Evolutionary conservation across 2,113 vertebrate genomes (phyloP).

Genomic region (Pomatorhinus ruficollis): DNA sequence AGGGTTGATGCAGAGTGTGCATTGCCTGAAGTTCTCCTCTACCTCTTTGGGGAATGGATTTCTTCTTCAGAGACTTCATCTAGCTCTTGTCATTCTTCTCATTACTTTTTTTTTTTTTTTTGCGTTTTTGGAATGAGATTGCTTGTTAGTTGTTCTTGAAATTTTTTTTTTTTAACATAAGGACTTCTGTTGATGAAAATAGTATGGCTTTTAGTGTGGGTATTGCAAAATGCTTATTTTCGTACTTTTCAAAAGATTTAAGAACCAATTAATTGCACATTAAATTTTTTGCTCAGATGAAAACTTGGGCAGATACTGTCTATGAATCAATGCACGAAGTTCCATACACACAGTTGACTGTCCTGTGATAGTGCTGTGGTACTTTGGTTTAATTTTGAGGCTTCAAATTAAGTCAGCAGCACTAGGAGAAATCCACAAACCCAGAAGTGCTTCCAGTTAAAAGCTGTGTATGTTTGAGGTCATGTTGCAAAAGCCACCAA

Average conservation of each 20-base stretch:
- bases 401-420: not conserved
- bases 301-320: not conserved
- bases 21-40: not conserved
- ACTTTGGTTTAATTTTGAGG: not conserved
- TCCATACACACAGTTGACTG: not conserved
- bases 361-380: not conserved
- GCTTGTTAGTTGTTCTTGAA: not conserved
- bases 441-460: not conserved
- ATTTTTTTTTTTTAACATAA: not conserved
- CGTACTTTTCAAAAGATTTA: not conserved
- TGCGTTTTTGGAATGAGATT: not conserved
- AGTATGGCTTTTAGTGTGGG: not conserved
- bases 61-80: not conserved
- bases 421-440: not conserved
- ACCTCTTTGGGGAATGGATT: not conserved
- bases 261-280: not conserved
- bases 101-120: not conserved
- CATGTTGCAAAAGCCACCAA: not conserved
- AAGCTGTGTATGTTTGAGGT: not conserved
- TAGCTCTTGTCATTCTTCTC: not conserved
- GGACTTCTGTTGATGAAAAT: not conserved
- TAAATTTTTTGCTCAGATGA: not conserved
- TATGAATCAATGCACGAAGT: not conserved
- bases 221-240: not conserved
- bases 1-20: not conserved